A percentile compares a stretch with the other conserved stretches of the same genome.
Evolutionary conservation across 2,888 invertebrate genomes (phyloP).

Genomic region (Orthosia cruda): DNA sequence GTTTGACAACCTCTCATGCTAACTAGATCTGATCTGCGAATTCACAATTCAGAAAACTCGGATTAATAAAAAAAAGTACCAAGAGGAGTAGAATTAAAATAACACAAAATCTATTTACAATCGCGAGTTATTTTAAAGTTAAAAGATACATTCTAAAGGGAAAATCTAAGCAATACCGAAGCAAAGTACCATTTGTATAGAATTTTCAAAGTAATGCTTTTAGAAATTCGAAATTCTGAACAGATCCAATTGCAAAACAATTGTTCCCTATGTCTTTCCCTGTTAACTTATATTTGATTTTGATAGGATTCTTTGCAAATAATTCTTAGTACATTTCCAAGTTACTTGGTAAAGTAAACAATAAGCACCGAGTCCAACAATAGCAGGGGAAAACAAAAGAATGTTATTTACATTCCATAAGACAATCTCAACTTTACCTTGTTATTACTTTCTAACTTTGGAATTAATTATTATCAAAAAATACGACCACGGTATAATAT

Average conservation of each 20-base stretch:
- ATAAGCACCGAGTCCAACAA: constrained; percentile 2
- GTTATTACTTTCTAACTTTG: not conserved
- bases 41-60: too few relatives aligned
- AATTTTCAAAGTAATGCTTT: constrained; percentile 36
- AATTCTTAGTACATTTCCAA: constrained; percentile 19
- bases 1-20: too few relatives aligned
- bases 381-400: constrained; percentile 8
- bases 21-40: too few relatives aligned
- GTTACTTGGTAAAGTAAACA: constrained; percentile 30
- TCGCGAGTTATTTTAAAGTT: not conserved
- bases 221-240: constrained; percentile 23
- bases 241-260: constrained; percentile 45
- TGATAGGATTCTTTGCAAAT: constrained; percentile 40
- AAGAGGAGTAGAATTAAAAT: not conserved
- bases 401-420: constrained; percentile 6
- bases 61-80: too few relatives aligned
- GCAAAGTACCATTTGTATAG: constrained; percentile 13
- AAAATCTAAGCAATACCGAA: constrained; percentile 23
- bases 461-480: not conserved
- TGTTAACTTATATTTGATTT: constrained; percentile 51
- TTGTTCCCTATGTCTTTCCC: constrained; percentile 36
- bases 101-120: not conserved
- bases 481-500: constrained; percentile 6
- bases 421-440: constrained; percentile 11
- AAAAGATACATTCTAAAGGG: not conserved